Evolutionary conservation across 2,888 invertebrate species (phyloP), one percentile per base, ranked within the genome.

Genomic region (Polymixis flavicincta): DNA sequence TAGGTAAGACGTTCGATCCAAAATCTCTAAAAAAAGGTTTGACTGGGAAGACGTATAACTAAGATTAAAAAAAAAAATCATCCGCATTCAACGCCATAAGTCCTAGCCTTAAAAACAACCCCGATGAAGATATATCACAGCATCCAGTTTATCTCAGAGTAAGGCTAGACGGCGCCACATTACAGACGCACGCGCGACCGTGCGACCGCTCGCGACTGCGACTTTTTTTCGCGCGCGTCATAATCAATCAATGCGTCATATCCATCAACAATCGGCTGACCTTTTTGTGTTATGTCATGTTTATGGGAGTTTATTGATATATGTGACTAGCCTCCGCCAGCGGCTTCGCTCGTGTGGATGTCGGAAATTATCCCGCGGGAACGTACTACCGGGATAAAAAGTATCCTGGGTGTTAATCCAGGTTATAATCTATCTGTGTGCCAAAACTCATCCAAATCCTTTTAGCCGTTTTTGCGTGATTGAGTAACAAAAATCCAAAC

Each of bases 131-230:
- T 85, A 82, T 69, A 71, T 65, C 68, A 81, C 67, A 57, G 78
- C 25, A n/a, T 59, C 52, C 9, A 74, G 63, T 57, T 48, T 66
- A 65, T 22, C 7, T 60, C 19, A 59, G 61, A 63, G 60, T 19
- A 6, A 32, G 54, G 55, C 84, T 63, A 86, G 85, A 81, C 85
- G 85, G 85, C 85, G 85, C 85, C 87, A n/a, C 71, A 76, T 76
- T 68, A 74, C 68, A 13, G 25, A 71, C 57, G 65, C 69, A 73
- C 80, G 70, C 70, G 68, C 75, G 68, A 71, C 85, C 84, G 84
- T 83, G 86, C 80, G 84, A 86, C 63, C 74, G 61, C 63, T 70
- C 32, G 57, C 74, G 76, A 71, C 72, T 69, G 59, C 71, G 74
- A 78, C 59, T 81, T 85, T 85, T 84, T 86, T 68, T 66, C 76